These are phyloP conservation scores for Melitaea cinxia DNA, from an alignment of 1,140 invertebrate genomes.

Conservation along the genomic window DNA sequence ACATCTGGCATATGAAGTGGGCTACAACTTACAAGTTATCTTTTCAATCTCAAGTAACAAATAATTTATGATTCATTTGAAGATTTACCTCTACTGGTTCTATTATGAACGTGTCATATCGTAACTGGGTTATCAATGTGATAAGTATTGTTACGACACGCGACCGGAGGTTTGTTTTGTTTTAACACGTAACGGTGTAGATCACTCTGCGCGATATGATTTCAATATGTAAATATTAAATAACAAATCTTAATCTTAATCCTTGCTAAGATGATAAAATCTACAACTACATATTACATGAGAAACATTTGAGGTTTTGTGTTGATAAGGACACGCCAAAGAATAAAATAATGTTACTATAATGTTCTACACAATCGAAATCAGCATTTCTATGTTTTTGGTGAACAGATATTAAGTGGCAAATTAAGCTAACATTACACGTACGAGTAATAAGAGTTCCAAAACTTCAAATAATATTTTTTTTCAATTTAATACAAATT, in stretches of 20 bases:
- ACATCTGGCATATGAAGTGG: too few species aligned
- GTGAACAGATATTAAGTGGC: too few species aligned
- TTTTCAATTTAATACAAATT: too few species aligned
- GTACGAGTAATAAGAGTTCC: too few species aligned
- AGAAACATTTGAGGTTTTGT: too few species aligned
- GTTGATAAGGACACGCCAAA: too few species aligned
- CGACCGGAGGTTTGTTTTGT: neutral
- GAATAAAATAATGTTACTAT: too few species aligned
- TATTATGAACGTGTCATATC: slow-evolving; percentile 22
- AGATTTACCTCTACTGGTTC: slow-evolving; percentile 20
- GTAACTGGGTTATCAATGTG: slow-evolving; percentile 30
- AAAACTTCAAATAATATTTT: too few species aligned
- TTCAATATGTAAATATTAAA: neutral
- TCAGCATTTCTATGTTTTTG: too few species aligned
- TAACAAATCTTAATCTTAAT: neutral
- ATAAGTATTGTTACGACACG: slow-evolving; percentile 23
- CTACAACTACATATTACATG: too few species aligned
- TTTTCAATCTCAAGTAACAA: neutral
- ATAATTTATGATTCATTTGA: neutral
- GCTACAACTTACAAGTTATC: neutral
- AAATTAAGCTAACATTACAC: too few species aligned
- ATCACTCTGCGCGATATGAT: neutral
- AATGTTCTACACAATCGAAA: too few species aligned
- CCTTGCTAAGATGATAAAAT: neutral
- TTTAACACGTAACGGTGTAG: slow-evolving; percentile 15